Evolutionary conservation across 92 coral and sea anemone genomes (phyloP).

Genomic region (Porites cylindrica): DNA sequence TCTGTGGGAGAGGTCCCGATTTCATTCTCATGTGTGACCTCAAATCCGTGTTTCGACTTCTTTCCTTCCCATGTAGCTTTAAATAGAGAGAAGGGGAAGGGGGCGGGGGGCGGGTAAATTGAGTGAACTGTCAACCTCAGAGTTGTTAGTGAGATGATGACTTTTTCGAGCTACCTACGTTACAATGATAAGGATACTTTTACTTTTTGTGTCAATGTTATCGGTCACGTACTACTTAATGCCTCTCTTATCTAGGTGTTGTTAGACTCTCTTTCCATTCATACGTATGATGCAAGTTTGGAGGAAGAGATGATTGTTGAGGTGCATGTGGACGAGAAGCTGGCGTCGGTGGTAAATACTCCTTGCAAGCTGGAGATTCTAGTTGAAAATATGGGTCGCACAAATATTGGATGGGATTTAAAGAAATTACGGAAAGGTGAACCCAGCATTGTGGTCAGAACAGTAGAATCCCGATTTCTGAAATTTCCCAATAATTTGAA

Average conservation of each 20-base stretch:
- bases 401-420: conserved; percentile 70
- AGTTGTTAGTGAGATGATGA: too few species aligned
- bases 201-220: background rate
- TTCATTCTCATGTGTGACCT: too few species aligned
- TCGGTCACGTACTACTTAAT: background rate
- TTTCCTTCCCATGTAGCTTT: too few species aligned
- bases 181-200: too few species aligned
- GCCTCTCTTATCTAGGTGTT: conserved; percentile 3
- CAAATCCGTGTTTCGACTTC: too few species aligned
- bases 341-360: background rate
- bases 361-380: conserved; percentile 78
- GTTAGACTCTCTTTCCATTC: conserved; percentile 11
- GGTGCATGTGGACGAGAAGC: background rate
- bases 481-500: too few species aligned
- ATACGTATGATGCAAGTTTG: conserved; percentile 43
- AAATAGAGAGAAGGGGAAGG: too few species aligned
- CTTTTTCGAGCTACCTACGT: too few species aligned
- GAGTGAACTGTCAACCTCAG: too few species aligned
- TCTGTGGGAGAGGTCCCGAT: too few species aligned
- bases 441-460: background rate
- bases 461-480: too few species aligned
- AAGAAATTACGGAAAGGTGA: conserved; percentile 87
- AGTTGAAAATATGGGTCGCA: conserved; percentile 97
- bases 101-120: too few species aligned
- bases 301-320: background rate